phyloP scores from a whole-genome alignment of 2,888 invertebrate species.

The Microplitis deprimator region DNA sequence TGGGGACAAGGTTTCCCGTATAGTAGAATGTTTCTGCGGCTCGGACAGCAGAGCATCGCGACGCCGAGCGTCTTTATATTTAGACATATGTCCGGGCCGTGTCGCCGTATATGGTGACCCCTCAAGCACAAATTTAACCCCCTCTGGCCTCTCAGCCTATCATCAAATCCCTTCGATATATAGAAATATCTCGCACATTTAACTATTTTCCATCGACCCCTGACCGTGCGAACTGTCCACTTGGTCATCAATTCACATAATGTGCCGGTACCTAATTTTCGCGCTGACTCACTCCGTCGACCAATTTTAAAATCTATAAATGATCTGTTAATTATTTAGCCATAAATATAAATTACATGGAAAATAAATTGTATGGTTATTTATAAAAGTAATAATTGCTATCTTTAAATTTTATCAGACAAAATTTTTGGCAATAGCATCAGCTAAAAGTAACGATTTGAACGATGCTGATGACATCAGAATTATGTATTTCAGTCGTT shows the following conservation, averaged over 20 bases:
- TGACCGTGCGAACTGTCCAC: slow-evolving; percentile 10
- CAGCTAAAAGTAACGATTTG: slow-evolving; percentile 9
- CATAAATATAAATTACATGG: too few species aligned
- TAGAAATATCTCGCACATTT: slow-evolving; percentile 39
- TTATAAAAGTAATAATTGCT: neutral
- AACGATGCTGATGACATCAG: slow-evolving; percentile 24
- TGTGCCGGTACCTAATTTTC: neutral
- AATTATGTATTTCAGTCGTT: slow-evolving; percentile 37
- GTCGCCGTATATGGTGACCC: slow-evolving; percentile 69
- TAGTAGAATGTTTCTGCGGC: slow-evolving; percentile 53
- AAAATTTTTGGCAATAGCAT: slow-evolving; percentile 20
- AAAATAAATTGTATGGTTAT: neutral
- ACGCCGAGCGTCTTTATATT: slow-evolving; percentile 69
- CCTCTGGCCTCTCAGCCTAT: slow-evolving; percentile 42
- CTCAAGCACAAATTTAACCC: slow-evolving; percentile 55
- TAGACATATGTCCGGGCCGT: slow-evolving; percentile 69
- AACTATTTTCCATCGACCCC: slow-evolving; percentile 33
- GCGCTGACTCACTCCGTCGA: neutral
- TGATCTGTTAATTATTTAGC: neutral
- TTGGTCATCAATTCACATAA: neutral
- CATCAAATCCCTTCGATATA: slow-evolving; percentile 40
- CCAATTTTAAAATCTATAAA: neutral
- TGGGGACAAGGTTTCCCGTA: slow-evolving; percentile 48
- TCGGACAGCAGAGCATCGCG: slow-evolving; percentile 59
- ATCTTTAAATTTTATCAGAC: neutral